Evolutionary conservation across 2,888 invertebrate species (phyloP), one percentile per base, ranked within the genome.

Genomic region (Galeruca laticollis): DNA sequence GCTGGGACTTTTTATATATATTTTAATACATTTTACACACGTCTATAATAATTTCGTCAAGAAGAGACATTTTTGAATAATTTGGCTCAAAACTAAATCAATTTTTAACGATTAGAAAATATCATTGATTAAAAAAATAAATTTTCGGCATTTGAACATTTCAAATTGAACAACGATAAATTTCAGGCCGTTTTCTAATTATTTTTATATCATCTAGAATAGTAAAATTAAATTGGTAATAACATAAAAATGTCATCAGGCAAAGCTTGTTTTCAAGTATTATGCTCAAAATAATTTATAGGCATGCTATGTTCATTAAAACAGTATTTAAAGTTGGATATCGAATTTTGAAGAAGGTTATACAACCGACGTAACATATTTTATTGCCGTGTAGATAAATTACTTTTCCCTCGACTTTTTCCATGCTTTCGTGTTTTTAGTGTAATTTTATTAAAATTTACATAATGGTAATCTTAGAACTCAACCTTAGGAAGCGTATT

Each of bases 271-370:
- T 57, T 57, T 35, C 31, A 57, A 57, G 56, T 57, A 57, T 57
- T n/a, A 33, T 35, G 37, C 18, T 61, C 20, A 35, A 51, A 61
- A 51, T 61, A 61, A 61, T 61, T 61, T 61, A 61, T 61, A 33
- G 61, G 33, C 61, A 60, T 61, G 61, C 33, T 51, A 11, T 51
- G 31, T 15, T 18, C 33, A 33, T 35, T 60, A 47, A 60, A 61
- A 61, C 51, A 35, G 61, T 35, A 61, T 51, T 51, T 51, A 51
- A 13, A 49, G 61, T 49, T 61, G 35, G 40, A 61, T 51, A 51
- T 51, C 51, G 56, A 57, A 15, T 57, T 57, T 57, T 57, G 10
- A 15, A 18, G 35, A 35, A 15, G 35, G 47, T 47, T 47, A 47
- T 47, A 47, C 47, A 47, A 47, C 47, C 47, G 8, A 15, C 47